Evolutionary conservation across 2,797 vertebrate species (phyloP).

Genomic region (Acrossocheilus fasciatus): DNA sequence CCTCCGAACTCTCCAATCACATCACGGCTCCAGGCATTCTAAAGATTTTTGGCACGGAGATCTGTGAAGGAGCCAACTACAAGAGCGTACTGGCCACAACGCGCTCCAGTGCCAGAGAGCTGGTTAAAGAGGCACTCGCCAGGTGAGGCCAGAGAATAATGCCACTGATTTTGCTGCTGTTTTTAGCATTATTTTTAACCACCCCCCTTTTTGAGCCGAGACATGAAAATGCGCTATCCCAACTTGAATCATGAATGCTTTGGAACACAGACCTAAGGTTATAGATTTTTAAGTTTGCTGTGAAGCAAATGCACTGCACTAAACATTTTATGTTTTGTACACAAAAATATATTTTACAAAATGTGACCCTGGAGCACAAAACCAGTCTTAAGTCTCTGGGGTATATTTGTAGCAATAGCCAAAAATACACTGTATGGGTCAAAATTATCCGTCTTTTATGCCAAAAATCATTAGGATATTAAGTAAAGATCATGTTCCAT

Average conservation of each 20-base stretch:
- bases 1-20: constrained; percentile 83
- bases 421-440: no score
- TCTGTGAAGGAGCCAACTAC: constrained; percentile 83
- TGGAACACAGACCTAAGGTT: not conserved
- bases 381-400: no score
- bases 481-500: no score
- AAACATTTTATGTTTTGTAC: not conserved
- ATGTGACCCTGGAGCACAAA: no score
- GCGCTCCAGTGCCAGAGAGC: constrained; percentile 81
- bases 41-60: constrained; percentile 85
- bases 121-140: constrained; percentile 84
- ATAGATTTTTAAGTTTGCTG: not conserved
- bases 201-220: not conserved
- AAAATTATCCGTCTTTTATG: no score
- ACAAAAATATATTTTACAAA: not conserved
- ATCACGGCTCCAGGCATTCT: constrained; percentile 83
- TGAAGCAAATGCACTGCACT: not conserved
- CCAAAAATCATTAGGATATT: no score
- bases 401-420: no score
- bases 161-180: not conserved
- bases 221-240: not conserved
- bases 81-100: constrained; percentile 85
- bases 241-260: not conserved
- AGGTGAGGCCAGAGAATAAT: constrained; percentile 70
- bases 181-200: not conserved